phyloP scores from a whole-genome alignment of 2,797 vertebrate species.

The Nannoperca australis region DNA sequence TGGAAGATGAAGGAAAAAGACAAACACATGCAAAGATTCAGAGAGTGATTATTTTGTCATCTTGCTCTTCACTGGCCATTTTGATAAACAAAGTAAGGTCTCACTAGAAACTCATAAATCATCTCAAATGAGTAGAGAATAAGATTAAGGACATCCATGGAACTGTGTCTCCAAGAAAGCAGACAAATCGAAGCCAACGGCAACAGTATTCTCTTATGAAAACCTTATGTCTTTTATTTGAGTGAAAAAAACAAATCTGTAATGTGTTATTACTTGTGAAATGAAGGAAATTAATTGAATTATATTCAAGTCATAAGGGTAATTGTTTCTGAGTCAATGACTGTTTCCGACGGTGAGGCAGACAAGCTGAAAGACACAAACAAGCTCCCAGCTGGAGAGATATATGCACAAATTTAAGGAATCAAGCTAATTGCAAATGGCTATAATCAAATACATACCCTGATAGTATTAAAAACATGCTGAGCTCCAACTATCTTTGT shows the following conservation, averaged over 20 bases:
- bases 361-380: slow-evolving; percentile 78
- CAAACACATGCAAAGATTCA: slow-evolving; percentile 15
- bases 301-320: slow-evolving; percentile 86
- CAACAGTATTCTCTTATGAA: slow-evolving; percentile 51
- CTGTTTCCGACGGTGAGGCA: slow-evolving; percentile 75
- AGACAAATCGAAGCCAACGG: slow-evolving; percentile 57
- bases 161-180: slow-evolving; percentile 58
- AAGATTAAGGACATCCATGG: slow-evolving; percentile 65
- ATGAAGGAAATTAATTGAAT: slow-evolving; percentile 87
- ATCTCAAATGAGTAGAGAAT: slow-evolving; percentile 67
- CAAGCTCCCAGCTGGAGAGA: slow-evolving; percentile 77
- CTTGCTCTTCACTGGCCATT: slow-evolving; percentile 55
- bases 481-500: slow-evolving; percentile 17
- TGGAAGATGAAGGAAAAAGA: slow-evolving; percentile 8
- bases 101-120: slow-evolving; percentile 69
- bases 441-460: slow-evolving; percentile 66
- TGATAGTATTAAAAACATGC: slow-evolving; percentile 40
- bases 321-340: slow-evolving; percentile 88
- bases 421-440: slow-evolving; percentile 69
- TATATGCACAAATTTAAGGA: slow-evolving; percentile 64
- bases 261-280: slow-evolving; percentile 85
- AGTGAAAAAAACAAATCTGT: slow-evolving; percentile 62
- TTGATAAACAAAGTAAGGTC: slow-evolving; percentile 67
- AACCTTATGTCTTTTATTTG: slow-evolving; percentile 60
- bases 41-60: slow-evolving; percentile 51